These are phyloP conservation scores for Condylostylus longicornis DNA, from an alignment of 1,140 invertebrate species.

Conservation along the genomic window DNA sequence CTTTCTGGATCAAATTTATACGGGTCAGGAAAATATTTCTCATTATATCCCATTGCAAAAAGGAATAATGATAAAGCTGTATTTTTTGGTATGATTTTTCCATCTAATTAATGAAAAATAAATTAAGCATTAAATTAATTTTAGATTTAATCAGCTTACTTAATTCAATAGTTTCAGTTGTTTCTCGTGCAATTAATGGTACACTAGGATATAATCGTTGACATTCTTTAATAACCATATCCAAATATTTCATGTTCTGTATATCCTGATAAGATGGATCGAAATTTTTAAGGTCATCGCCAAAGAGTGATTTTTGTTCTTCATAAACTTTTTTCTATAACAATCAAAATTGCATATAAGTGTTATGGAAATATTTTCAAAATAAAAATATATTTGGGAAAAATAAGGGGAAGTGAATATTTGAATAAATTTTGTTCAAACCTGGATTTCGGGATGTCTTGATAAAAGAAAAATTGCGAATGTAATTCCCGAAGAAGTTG, in stretches of 20 bases:
- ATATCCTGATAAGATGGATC: constrained; percentile 41
- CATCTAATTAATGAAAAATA: constrained; percentile 11
- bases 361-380: constrained; percentile 13
- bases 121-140: not conserved
- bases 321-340: constrained; percentile 36
- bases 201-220: constrained; percentile 51
- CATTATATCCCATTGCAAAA: constrained; percentile 20
- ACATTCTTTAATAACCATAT: constrained; percentile 46
- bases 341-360: constrained; percentile 14
- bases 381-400: constrained; percentile 19
- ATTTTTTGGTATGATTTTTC: constrained; percentile 15
- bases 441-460: constrained; percentile 17
- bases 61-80: constrained; percentile 16
- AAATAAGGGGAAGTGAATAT: too few relatives aligned
- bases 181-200: constrained; percentile 41
- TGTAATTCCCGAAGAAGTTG: constrained; percentile 20
- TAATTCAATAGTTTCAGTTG: constrained; percentile 20
- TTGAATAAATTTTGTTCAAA: too few relatives aligned
- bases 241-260: constrained; percentile 48
- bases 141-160: too few relatives aligned
- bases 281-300: constrained; percentile 28
- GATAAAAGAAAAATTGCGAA: constrained; percentile 19
- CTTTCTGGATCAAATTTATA: constrained; percentile 58
- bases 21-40: constrained; percentile 52
- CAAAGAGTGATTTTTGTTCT: constrained; percentile 36